phyloP scores from a whole-genome alignment of 2,113 vertebrate genomes.

The Megaceryle torquata region DNA sequence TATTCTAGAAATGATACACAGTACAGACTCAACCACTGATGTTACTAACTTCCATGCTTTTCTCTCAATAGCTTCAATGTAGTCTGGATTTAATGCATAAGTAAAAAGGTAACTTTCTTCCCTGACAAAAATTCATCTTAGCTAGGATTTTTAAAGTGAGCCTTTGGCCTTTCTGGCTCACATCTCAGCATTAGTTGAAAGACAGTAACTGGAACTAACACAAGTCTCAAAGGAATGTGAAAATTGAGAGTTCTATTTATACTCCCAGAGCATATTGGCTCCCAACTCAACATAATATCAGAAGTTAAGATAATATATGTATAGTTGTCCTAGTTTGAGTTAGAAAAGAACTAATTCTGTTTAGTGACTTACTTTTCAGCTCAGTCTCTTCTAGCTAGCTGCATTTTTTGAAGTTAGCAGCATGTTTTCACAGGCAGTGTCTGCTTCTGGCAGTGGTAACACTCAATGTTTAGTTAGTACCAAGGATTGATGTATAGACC shows the following conservation, averaged over 20 bases:
- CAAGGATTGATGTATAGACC: too few species aligned
- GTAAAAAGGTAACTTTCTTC: neutral
- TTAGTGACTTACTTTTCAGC: too few species aligned
- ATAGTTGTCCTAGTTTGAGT: too few species aligned
- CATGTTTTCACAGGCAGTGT: too few species aligned
- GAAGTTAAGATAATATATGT: neutral
- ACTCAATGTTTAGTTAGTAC: too few species aligned
- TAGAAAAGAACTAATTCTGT: too few species aligned
- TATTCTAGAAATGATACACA: neutral
- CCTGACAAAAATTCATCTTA: neutral
- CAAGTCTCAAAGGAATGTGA: neutral
- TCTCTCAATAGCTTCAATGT: neutral
- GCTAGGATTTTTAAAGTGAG: neutral
- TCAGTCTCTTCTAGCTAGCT: too few species aligned
- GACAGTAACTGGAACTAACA: neutral
- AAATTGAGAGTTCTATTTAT: neutral
- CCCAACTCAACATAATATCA: neutral
- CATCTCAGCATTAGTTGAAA: neutral
- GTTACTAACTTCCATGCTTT: neutral
- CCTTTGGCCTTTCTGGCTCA: neutral
- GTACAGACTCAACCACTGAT: neutral
- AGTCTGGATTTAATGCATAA: neutral
- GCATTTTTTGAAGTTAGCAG: too few species aligned
- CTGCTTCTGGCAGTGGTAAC: too few species aligned
- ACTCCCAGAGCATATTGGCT: neutral